Percentiles rank a stretch among this genome's conserved stretches.
Evolutionary conservation across 2,113 vertebrate genomes (phyloP).

Genomic region (Eidolon helvum): DNA sequence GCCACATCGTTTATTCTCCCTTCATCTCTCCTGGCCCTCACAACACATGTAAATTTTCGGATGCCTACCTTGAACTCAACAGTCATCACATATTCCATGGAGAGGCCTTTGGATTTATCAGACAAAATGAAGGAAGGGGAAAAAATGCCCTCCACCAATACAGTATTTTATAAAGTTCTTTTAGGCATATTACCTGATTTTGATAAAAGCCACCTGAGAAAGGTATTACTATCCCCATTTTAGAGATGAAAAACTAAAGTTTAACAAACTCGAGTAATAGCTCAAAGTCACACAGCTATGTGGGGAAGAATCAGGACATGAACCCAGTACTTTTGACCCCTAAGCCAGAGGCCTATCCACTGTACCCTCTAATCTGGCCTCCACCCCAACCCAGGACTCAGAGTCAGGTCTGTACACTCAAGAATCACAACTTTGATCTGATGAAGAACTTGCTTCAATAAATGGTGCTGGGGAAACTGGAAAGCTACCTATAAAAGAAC

Average conservation of each 20-base stretch:
- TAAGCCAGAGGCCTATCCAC: neutral
- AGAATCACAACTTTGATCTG: neutral
- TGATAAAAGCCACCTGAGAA: neutral
- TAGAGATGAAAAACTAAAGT: constrained; percentile 15
- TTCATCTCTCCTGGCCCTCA: neutral
- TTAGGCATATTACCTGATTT: constrained; percentile 13
- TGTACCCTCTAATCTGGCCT: neutral
- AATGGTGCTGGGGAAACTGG: too few species aligned
- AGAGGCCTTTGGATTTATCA: constrained; percentile 10
- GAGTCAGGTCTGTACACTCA: neutral
- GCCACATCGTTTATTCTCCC: neutral
- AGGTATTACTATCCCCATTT: neutral
- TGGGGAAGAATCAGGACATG: neutral
- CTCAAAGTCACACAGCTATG: neutral
- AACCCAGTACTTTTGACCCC: neutral
- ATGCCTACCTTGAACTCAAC: neutral
- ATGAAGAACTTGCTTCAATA: neutral
- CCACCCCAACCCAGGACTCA: neutral
- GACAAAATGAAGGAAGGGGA: neutral
- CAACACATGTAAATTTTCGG: neutral
- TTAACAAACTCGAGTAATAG: constrained; percentile 14
- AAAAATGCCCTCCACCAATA: neutral
- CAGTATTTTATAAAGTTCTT: constrained; percentile 12
- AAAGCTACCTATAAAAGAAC: too few species aligned
- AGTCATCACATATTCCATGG: neutral